phyloP scores from a whole-genome alignment of 2,797 vertebrate genomes.

The Trichosurus vulpecula region DNA sequence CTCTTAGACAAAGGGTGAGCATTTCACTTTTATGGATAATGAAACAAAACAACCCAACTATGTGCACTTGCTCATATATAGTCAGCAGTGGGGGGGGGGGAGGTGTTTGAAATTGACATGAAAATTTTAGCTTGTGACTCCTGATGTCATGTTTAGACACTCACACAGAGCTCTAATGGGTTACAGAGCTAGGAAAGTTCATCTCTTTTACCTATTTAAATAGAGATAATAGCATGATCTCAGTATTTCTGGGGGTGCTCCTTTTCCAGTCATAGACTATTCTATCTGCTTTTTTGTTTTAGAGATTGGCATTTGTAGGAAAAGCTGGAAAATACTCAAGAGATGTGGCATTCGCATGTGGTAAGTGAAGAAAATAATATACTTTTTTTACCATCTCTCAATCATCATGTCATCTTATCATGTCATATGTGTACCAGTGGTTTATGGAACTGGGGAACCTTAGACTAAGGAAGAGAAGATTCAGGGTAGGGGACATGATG shows the following conservation, averaged over 20 bases:
- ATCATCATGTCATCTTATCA: neutral
- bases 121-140: neutral
- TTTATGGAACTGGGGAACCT: neutral
- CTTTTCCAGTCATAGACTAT: accelerated
- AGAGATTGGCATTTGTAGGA: neutral
- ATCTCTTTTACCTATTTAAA: neutral
- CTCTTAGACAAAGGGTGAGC: neutral
- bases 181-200: neutral
- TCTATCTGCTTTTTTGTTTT: no score
- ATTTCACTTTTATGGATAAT: neutral
- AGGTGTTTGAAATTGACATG: neutral
- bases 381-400: neutral
- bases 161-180: neutral
- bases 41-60: neutral
- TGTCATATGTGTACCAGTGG: neutral
- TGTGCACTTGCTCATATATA: accelerated
- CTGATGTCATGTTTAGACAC: neutral
- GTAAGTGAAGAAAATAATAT: neutral
- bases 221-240: neutral
- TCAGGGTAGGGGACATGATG: neutral
- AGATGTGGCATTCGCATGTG: neutral
- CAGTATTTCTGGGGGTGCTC: neutral
- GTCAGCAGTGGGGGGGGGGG: neutral
- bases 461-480: neutral
- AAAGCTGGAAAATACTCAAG: neutral